Base-by-base conservation (phyloP, 1,140 invertebrate genomes). In the Anoplolepis gracilipes region DNA sequence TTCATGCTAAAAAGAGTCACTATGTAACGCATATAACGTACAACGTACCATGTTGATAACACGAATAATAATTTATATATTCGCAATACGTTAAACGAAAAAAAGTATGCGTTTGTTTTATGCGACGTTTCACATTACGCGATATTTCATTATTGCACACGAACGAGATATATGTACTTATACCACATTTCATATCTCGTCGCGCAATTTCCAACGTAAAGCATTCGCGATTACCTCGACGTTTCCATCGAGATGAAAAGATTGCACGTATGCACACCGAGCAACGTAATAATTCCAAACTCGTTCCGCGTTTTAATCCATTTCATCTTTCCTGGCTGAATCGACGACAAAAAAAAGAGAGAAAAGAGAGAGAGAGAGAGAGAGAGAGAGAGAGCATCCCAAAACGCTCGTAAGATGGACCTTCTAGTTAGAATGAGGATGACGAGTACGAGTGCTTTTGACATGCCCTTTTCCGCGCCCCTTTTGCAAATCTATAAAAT, bases 401-500 rank as follows among this genome's bases (percentile, higher is more conserved):
- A 69, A 85, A 78, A 55, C n/a, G 61, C 53, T 22, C 39, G 8
- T 77, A 77, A 79, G 84, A 85, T 28, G 42, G 42, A 42, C 36
- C 19, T 59, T 25, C n/a, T 55, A 13, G 46, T 55, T 42, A n/a
- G 69, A 28, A 73, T 25, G 75, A 72, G 77, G 64, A 81, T 90
- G 87, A 90, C 82, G 22, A 67, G 73, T 16, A 67, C 16, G 55
- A 39, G 86, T 91, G 90, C 61, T 85, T 67, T 79, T 91, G 90
- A 92, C 89, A 55, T 87, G 53, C 72, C 59, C 46, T 86, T 67
- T 28, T 49, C 53, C 62, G 30, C 67, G 55, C 25, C 67, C 59
- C 73, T 59, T 85, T 87, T 65, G n/a, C 89, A 59, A 72, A 73
- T 84, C 90, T 91, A 92, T 92, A 91, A 92, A 92, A 82, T 90